Percentiles rank a stretch among this genome's conserved stretches.
Evolutionary conservation across 2,113 vertebrate genomes (phyloP).

Genomic region (Callopanchax toddi): DNA sequence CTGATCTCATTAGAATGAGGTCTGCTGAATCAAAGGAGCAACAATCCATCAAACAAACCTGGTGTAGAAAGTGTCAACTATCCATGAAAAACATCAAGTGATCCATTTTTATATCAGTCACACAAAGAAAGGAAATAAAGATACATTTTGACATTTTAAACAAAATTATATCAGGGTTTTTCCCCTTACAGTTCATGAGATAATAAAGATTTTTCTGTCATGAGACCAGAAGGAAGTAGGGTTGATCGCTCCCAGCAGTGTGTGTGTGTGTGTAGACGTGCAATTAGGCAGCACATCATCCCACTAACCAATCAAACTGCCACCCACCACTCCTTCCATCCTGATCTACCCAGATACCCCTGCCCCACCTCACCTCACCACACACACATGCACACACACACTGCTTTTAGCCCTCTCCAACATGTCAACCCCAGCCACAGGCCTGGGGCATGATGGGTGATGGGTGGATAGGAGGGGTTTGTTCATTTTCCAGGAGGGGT

Average conservation of each 20-base stretch:
- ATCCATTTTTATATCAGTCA: background rate
- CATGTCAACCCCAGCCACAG: conserved; percentile 7
- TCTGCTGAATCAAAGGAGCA: background rate
- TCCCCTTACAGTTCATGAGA: background rate
- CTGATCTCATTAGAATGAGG: background rate
- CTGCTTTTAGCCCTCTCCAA: background rate
- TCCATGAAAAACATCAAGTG: background rate
- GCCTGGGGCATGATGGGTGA: conserved; percentile 12
- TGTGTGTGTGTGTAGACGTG: background rate
- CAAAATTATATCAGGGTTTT: too few relatives aligned
- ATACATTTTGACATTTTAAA: background rate
- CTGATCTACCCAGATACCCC: conserved; percentile 65
- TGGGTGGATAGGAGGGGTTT: background rate
- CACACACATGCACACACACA: conserved; percentile 21
- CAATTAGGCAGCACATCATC: conserved; percentile 32
- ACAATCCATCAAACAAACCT: background rate
- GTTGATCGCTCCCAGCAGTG: background rate
- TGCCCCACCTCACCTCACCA: conserved; percentile 17
- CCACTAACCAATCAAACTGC: conserved; percentile 57
- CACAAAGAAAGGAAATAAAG: background rate
- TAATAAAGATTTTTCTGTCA: conserved; percentile 21
- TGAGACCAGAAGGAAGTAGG: background rate
- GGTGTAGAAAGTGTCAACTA: background rate
- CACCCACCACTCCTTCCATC: conserved; percentile 24
- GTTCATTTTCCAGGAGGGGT: background rate